Evolutionary conservation across 2,888 invertebrate genomes (phyloP), one percentile per base, ranked within the genome.

Genomic region (Scotopteryx bipunctaria): DNA sequence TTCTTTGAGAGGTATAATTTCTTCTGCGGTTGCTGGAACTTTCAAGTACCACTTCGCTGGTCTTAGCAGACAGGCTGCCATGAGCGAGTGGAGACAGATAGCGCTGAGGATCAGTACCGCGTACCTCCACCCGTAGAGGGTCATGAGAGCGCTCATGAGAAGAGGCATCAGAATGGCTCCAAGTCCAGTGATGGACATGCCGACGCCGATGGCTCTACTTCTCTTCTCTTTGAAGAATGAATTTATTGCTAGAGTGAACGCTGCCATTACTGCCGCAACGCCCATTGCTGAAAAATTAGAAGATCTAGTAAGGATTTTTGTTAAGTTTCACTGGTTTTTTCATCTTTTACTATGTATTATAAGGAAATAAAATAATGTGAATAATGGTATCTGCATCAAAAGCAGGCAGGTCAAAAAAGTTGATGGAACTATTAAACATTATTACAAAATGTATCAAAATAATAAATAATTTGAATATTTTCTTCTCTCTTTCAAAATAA

Each of bases 151-250:
- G 48, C 92, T 92, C 72, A 93, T 91, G 4, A 94, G 61, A 52
- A 92, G 85, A 0, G 94, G 94, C 91, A 93, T 92, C 38, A 92
- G 66, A 56, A 94, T 93, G n/a, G 93, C 91, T 0, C 94, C 94
- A 1, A 94, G 67, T 1, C 94, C 94, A 9, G 93, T 93, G 1
- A 94, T 75, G 1, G 94, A 93, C 91, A 93, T 92, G 21, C 92
- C 92, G 3, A 92, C 78, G 0, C 93, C 93, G 16, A 93, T 86
- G 0, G 94, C 94, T 69, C 92, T 89, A 25, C 91, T 91, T 64
- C 94, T 86, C 67, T 91, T 93, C 57, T 91, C 90, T 59, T 86
- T 88, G 67, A 94, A 94, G 72, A 92, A 94, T 2, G 93, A 91
- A 76, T 94, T 94, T 37, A 94, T 78, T 15, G 94, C 94, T 65